Evolutionary conservation across 1,140 invertebrate species (phyloP).

Genomic region (Physella acuta): DNA sequence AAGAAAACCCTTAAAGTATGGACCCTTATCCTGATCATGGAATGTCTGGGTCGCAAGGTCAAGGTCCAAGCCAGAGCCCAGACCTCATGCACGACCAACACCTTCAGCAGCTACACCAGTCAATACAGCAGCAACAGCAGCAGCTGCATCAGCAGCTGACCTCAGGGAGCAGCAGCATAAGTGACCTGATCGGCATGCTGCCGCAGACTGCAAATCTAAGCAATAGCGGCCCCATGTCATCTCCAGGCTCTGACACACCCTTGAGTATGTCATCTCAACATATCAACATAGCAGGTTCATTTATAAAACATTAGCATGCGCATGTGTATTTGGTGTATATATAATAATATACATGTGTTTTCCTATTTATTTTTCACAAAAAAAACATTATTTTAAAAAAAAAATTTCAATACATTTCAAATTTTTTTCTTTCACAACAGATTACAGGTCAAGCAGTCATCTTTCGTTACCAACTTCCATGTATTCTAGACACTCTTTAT

Average conservation of each 20-base stretch:
- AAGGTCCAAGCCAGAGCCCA: conserved; percentile 4
- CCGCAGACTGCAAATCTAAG: conserved; percentile 19
- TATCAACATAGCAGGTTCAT: neutral
- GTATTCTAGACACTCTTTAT: conserved; percentile 12
- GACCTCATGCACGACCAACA: conserved; percentile 19
- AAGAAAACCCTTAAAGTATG: conserved; percentile 11
- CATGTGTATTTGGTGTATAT: too few species aligned
- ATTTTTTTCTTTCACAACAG: conserved; percentile 6
- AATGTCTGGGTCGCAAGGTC: neutral
- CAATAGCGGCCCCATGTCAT: conserved; percentile 3
- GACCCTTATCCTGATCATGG: conserved; percentile 20
- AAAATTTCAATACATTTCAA: neutral
- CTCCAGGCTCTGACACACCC: neutral
- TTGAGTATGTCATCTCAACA: neutral
- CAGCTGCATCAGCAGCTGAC: conserved; percentile 17
- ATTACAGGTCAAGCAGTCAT: conserved; percentile 10
- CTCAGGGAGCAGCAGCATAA: conserved; percentile 20
- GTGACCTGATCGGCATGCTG: conserved; percentile 24
- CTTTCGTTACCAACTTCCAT: conserved; percentile 8
- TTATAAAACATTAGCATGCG: neutral
- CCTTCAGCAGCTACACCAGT: conserved; percentile 22
- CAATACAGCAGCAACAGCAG: conserved; percentile 23
- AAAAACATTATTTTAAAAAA: neutral
- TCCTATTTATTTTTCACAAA: neutral
- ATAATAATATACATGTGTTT: neutral